Evolutionary conservation across 2,797 vertebrate species (phyloP), one percentile per base, ranked within the genome.

Genomic region (Leptatherina wallacei): DNA sequence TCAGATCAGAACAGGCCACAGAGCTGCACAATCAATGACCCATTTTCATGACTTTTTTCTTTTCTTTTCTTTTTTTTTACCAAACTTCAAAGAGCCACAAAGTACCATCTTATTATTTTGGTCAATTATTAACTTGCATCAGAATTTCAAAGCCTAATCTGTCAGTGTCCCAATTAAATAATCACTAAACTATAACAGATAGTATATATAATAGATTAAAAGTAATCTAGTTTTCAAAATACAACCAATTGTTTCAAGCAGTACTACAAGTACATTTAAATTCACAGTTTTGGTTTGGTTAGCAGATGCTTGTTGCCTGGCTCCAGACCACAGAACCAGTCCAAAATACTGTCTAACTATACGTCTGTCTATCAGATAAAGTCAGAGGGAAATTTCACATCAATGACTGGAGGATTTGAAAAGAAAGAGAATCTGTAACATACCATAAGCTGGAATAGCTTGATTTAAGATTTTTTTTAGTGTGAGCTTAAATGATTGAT

Each of bases 1-100:
- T 77, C 74, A 75, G 71, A 33, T 55, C 54, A 61, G 71, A 80
- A 83, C 75, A 78, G 56, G 59, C 47, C 67, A 71, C 32, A 54
- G 58, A 61, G 64, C 71, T 29, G 49, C 36, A 70, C 33, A 42
- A 76, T 63, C 57, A 64, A 2, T 69, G 65, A 73, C 75, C 65
- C 32, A 74, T 24, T 88, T 80, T 73, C 52, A 69, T 27, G 24
- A 27, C 24, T 27, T 2, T 27, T 27, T 27, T 27, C 24, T 27
- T 27, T 27, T 27, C 24, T 27, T 33, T 11, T 32, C 6, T 36
- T 11, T 13, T 32, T 40, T 60, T 38, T 67, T 61, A 33, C 18
- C 2, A 0, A 58, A 60, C 22, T 60, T 11, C 4, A 65, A 6
- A 3, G 24, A 73, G 22, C 36, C n/a, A 22, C 2, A 51, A 22